These are phyloP conservation scores for Nothobranchius kuhntae DNA, from an alignment of 2,113 vertebrate genomes.

Conservation along the genomic window DNA sequence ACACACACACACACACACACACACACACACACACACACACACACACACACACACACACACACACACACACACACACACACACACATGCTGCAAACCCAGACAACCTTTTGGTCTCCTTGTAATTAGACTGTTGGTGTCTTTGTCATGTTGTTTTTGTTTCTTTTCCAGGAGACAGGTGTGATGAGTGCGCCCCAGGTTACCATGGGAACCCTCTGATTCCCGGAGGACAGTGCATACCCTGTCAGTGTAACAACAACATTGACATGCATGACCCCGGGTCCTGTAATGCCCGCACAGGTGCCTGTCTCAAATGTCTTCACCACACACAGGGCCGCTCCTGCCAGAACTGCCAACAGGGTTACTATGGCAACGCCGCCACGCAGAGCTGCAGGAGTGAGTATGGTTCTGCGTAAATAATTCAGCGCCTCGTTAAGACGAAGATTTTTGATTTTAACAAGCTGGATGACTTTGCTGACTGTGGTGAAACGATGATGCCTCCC, in stretches of 20 bases:
- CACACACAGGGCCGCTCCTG: conserved; percentile 89
- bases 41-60: too few species aligned
- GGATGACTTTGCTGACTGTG: too few species aligned
- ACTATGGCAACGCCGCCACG: conserved; percentile 85
- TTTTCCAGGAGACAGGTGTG: conserved; percentile 85
- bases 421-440: too few species aligned
- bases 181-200: conserved; percentile 88
- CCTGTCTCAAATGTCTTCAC: conserved; percentile 88
- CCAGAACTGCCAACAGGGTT: conserved; percentile 86
- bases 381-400: conserved; percentile 94
- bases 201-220: conserved; percentile 86
- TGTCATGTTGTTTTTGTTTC: not conserved
- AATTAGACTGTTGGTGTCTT: conserved; percentile 4
- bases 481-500: not conserved
- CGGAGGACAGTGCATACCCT: conserved; percentile 83
- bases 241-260: conserved; percentile 92
- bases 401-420: not conserved
- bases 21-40: too few species aligned
- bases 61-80: not conserved
- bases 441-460: not conserved
- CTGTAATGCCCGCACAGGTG: conserved; percentile 84
- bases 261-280: conserved; percentile 86
- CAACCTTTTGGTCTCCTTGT: conserved; percentile 13
- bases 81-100: conserved; percentile 15
- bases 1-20: too few species aligned